Evolutionary conservation across 2,113 vertebrate species (phyloP).

Genomic region (Reinhardtius hippoglossoides): DNA sequence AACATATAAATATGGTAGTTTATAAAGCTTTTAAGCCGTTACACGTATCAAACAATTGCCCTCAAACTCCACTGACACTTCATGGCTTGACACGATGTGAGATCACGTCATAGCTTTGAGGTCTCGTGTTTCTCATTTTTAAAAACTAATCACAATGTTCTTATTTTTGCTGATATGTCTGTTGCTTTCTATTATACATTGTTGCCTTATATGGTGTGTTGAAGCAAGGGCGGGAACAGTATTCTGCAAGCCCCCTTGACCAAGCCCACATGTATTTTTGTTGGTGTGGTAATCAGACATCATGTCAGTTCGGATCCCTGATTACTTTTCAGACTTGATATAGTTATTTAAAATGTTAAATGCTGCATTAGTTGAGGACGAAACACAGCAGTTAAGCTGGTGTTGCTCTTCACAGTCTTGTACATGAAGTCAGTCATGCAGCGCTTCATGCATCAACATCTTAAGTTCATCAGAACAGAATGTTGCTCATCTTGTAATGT

Average conservation of each 20-base stretch:
- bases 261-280: constrained; percentile 78
- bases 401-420: constrained; percentile 3
- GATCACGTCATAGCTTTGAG: background rate
- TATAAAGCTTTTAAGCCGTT: background rate
- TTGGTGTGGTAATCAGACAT: constrained; percentile 66
- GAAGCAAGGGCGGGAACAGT: constrained; percentile 76
- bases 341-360: background rate
- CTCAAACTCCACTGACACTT: constrained; percentile 8
- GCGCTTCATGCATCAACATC: constrained; percentile 53
- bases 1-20: background rate
- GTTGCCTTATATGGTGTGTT: constrained; percentile 84
- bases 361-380: background rate
- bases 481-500: constrained; percentile 68
- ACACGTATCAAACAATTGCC: background rate
- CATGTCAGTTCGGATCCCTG: constrained; percentile 24
- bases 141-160: background rate
- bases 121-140: background rate
- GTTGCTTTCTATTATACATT: constrained; percentile 70
- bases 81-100: background rate
- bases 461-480: constrained; percentile 59
- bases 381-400: constrained; percentile 3
- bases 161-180: constrained; percentile 28
- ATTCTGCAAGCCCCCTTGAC: constrained; percentile 80
- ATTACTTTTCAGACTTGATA: background rate
- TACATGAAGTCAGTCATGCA: constrained; percentile 28